Base-by-base conservation (phyloP, 2,113 vertebrate species). In the Nesoenas mayeri region DNA sequence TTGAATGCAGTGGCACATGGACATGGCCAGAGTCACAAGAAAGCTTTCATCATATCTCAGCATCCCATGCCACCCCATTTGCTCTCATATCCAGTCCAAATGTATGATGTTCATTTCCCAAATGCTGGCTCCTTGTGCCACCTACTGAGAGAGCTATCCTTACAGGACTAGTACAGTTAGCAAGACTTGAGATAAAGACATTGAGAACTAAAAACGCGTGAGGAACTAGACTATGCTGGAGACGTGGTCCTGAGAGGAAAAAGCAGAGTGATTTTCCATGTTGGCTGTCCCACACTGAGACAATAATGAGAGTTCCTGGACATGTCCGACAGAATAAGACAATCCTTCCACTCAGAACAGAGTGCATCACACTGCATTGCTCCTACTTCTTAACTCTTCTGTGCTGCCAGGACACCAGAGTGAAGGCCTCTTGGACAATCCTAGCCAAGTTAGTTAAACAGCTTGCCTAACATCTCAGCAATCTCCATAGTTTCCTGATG, bases 181-280 rank as follows among this genome's bases (percentile, higher is more conserved):
- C 25, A 88, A 60, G 42, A n/a, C 36, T 70, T 28, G 6, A 34
- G 31, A 18, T 60, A 36, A 62, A 89, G 24, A 47, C 25, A 69
- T 19, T 0, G 6, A 65, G 20, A 83, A 78, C 28, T 50, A 31
- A 70, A 80, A 72, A 2, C 0, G 0, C 8, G 11, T n/a, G 19
- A 89, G 53, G 74, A 85, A 87, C 53, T 48, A 74, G 50, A 20
- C 15, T 58, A 14, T 58, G n/a, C 48, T 62, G 32, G 38, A 91
- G 31, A 85, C 8, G 25, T 10, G 13, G n/a, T 38, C 19, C 40
- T 50, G 19, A 79, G 38, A 89, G 22, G 51, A 89, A 74, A 61
- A 38, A 12, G 6, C 3, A 2, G 20, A 80, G 34, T n/a, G 12
- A 50, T 64, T 71, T 42, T 84, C 57, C 25, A 51, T 16, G 11